phyloP scores from a whole-genome alignment of 2,888 invertebrate genomes.

The Callyntrura sp. region DNA sequence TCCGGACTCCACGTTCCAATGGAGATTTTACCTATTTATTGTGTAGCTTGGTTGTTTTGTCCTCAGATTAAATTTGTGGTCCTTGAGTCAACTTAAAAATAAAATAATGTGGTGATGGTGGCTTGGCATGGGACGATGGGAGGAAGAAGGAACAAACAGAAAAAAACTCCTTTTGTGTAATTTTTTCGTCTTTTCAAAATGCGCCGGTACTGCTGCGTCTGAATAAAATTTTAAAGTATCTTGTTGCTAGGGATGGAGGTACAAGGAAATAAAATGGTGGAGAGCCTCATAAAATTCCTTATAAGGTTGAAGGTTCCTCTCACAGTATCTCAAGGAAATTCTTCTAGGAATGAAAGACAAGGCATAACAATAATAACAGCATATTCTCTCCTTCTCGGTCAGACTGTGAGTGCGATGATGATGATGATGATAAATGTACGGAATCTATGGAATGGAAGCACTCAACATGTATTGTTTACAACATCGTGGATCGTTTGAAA shows the following conservation, averaged over 20 bases:
- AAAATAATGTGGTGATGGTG: not conserved
- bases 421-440: not conserved
- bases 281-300: conserved; percentile 72
- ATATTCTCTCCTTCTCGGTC: conserved; percentile 5
- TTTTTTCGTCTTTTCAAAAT: conserved; percentile 16
- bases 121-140: not conserved
- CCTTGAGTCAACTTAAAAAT: conserved; percentile 41
- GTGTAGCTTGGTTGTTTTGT: conserved; percentile 30
- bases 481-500: not conserved
- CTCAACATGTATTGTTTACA: conserved; percentile 12
- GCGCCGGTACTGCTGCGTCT: not conserved
- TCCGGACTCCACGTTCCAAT: not conserved
- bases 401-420: not conserved
- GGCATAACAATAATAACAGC: not conserved
- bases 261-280: conserved; percentile 36
- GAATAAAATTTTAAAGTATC: not conserved
- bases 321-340: conserved; percentile 40
- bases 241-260: not conserved
- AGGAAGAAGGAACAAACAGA: conserved; percentile 4
- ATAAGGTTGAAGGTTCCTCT: conserved; percentile 64
- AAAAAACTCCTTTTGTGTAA: conserved; percentile 40
- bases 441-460: conserved; percentile 24
- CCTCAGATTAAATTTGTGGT: conserved; percentile 50
- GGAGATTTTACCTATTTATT: conserved; percentile 20
- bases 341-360: conserved; percentile 63